These are phyloP conservation scores for Macropodus opercularis DNA, from an alignment of 2,797 vertebrate genomes.

Conservation along the genomic window DNA sequence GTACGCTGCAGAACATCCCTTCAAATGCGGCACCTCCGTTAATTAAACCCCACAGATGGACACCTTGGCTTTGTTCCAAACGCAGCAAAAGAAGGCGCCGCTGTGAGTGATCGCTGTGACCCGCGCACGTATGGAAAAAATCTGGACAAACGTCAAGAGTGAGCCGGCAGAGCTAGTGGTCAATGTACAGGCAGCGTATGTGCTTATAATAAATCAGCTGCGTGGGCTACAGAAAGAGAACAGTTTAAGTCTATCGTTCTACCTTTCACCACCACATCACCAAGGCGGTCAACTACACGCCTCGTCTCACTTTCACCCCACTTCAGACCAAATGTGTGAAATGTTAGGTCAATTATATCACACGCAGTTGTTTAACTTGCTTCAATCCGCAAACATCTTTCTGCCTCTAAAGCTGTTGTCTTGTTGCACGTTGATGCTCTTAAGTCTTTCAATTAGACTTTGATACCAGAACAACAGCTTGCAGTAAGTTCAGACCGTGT, in stretches of 20 bases:
- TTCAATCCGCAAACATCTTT: too few species aligned
- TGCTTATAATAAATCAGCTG: too few species aligned
- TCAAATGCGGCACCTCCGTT: conserved; percentile 48
- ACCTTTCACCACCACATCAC: too few species aligned
- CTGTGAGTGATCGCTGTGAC: conserved; percentile 29
- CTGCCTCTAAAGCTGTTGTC: too few species aligned
- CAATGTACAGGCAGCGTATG: background rate
- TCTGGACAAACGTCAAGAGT: conserved; percentile 25
- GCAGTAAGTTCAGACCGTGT: conserved; percentile 1
- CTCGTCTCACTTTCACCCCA: too few species aligned
- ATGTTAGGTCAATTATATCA: too few species aligned
- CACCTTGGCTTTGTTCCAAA: conserved; percentile 54
- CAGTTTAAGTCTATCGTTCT: too few species aligned
- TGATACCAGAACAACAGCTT: conserved; percentile 5
- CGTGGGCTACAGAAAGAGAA: too few species aligned
- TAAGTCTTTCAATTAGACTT: background rate
- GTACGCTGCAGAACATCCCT: conserved; percentile 45
- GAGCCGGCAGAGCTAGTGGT: conserved; percentile 12
- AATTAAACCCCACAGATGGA: conserved; percentile 67
- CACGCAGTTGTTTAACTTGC: too few species aligned
- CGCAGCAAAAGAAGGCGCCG: conserved; percentile 12
- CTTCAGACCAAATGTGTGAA: too few species aligned
- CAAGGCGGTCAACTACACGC: too few species aligned
- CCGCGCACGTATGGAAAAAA: conserved; percentile 10
- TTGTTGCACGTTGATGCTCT: background rate